Percentiles rank a stretch among this genome's conserved stretches.
Evolutionary conservation across 2,797 vertebrate genomes (phyloP).

Genomic region (Kryptolebias ocellatus): DNA sequence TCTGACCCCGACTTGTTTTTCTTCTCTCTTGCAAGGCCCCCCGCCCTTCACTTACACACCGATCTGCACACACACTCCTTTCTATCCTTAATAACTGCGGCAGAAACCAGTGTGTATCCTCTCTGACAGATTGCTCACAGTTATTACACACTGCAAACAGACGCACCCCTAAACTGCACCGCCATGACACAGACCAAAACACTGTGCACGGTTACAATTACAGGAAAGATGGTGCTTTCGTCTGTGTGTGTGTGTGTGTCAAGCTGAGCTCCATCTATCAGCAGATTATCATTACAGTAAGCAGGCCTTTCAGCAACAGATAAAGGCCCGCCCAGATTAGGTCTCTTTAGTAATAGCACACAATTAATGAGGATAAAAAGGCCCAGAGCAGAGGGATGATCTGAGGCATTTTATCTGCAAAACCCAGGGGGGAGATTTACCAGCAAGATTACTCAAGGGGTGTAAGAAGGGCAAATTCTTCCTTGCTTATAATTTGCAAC

Average conservation of each 20-base stretch:
- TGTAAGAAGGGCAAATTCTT: neutral
- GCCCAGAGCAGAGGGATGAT: conserved; percentile 23
- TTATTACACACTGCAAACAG: conserved; percentile 24
- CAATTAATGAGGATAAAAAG: conserved; percentile 50
- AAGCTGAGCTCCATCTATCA: conserved; percentile 55
- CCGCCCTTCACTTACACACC: neutral
- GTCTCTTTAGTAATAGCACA: conserved; percentile 47
- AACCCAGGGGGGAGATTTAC: conserved; percentile 18
- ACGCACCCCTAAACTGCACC: conserved; percentile 10
- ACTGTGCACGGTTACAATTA: conserved; percentile 29
- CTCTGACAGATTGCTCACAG: conserved; percentile 16
- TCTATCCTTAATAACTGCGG: conserved; percentile 21
- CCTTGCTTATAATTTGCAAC: neutral
- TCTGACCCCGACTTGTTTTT: neutral
- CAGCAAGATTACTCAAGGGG: neutral
- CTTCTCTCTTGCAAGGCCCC: neutral
- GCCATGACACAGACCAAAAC: conserved; percentile 18
- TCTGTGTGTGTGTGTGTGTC: conserved; percentile 31
- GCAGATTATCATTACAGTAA: conserved; percentile 51
- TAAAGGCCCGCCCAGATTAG: conserved; percentile 27
- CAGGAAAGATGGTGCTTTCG: conserved; percentile 12
- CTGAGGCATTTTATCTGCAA: conserved; percentile 26
- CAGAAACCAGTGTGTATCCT: neutral
- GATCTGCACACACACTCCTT: conserved; percentile 1
- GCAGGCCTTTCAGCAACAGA: conserved; percentile 53